These are phyloP conservation scores for Heliconius cydno DNA, from an alignment of 2,888 invertebrate species.

Conservation along the genomic window DNA sequence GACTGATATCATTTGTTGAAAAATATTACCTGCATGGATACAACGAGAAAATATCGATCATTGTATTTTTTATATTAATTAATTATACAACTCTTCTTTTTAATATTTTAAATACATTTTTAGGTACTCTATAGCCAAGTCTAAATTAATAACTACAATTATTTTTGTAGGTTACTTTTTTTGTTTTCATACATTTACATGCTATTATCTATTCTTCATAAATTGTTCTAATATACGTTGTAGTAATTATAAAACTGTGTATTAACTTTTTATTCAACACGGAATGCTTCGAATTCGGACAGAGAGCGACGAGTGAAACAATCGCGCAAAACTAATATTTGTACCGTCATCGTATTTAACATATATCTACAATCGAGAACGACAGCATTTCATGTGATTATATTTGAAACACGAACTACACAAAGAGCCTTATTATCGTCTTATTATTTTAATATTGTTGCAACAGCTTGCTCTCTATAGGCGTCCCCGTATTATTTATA, in stretches of 20 bases:
- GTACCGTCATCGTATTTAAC: conserved; percentile 30
- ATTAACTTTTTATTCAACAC: neutral
- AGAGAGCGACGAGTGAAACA: neutral
- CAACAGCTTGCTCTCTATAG: conserved; percentile 65
- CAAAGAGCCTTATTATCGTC: conserved; percentile 75
- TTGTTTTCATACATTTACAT: too few relatives aligned
- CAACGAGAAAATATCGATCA: neutral
- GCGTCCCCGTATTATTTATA: conserved; percentile 65
- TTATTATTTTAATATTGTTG: conserved; percentile 82
- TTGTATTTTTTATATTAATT: neutral
- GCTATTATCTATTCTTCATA: neutral
- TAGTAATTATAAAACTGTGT: neutral
- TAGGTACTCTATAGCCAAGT: neutral
- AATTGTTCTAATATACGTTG: neutral
- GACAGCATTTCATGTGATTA: conserved; percentile 43
- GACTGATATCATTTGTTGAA: conserved; percentile 26
- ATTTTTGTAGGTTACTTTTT: too few relatives aligned
- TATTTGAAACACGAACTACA: conserved; percentile 50
- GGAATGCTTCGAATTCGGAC: neutral
- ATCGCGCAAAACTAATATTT: neutral
- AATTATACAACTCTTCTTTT: neutral
- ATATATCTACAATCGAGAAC: conserved; percentile 26
- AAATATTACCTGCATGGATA: neutral
- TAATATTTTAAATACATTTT: neutral
- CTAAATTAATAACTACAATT: too few relatives aligned